Conservation (phyloP, 2,888 invertebrate species). For the Agriopis leucophaearia region DNA sequence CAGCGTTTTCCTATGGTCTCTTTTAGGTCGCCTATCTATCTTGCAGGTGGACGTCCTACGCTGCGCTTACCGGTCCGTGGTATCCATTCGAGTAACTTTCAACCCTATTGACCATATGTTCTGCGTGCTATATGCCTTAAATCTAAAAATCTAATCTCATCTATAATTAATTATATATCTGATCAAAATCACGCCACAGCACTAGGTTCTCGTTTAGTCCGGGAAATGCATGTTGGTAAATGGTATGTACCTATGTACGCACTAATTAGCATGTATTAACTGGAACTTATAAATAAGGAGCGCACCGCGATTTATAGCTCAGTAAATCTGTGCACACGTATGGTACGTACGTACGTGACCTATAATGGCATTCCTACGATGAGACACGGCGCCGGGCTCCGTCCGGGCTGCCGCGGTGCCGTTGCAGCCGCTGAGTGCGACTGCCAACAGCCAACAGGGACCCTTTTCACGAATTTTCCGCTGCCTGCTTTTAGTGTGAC, state of each 20-base stretch:
- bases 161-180: not conserved
- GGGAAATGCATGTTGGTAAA: conserved; percentile 29
- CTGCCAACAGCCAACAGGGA: conserved; percentile 11
- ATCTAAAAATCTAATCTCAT: too few relatives aligned
- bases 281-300: conserved; percentile 48
- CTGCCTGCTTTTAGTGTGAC: conserved; percentile 25
- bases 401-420: not conserved
- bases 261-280: conserved; percentile 48
- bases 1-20: too few relatives aligned
- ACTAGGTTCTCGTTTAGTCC: conserved; percentile 19
- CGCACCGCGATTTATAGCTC: conserved; percentile 46
- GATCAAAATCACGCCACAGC: conserved; percentile 6
- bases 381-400: conserved; percentile 11
- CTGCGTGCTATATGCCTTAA: too few relatives aligned
- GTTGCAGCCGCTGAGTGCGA: conserved; percentile 4
- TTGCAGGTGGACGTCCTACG: too few relatives aligned
- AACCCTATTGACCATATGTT: too few relatives aligned
- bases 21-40: too few relatives aligned
- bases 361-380: conserved; percentile 30
- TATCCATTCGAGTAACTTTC: too few relatives aligned
- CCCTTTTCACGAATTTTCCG: conserved; percentile 21
- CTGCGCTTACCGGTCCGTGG: too few relatives aligned
- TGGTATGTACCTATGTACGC: conserved; percentile 36
- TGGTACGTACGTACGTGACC: conserved; percentile 26
- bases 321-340: conserved; percentile 47